phyloP scores from a whole-genome alignment of 2,888 invertebrate species.

The Arge pagana region DNA sequence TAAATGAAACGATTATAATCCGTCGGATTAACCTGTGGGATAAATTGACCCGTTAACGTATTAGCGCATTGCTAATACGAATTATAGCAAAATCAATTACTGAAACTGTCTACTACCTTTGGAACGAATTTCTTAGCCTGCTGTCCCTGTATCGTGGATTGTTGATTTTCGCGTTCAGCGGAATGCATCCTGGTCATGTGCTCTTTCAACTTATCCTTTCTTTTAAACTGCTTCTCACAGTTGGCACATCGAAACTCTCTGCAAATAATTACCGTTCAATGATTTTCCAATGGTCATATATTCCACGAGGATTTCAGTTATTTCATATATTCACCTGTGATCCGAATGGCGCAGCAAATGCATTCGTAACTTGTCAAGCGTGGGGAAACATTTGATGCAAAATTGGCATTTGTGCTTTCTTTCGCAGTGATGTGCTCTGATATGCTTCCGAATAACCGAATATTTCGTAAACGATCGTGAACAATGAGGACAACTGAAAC shows the following conservation, averaged over 20 bases:
- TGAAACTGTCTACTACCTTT: slow-evolving; percentile 55
- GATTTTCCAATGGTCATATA: neutral
- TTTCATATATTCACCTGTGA: no score
- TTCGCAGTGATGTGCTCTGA: slow-evolving; percentile 73
- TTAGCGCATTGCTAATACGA: neutral
- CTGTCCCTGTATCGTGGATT: slow-evolving; percentile 30
- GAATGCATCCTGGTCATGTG: slow-evolving; percentile 74
- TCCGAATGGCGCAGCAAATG: slow-evolving; percentile 65
- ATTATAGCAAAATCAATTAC: neutral
- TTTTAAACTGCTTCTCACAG: slow-evolving; percentile 78
- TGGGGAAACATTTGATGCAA: slow-evolving; percentile 73
- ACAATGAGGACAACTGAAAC: slow-evolving; percentile 73
- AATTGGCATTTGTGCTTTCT: slow-evolving; percentile 69
- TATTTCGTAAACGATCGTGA: slow-evolving; percentile 67
- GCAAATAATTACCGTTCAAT: slow-evolving; percentile 49
- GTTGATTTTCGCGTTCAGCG: slow-evolving; percentile 50
- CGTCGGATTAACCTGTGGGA: slow-evolving; percentile 58
- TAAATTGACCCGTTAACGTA: slow-evolving; percentile 7
- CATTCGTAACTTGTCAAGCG: slow-evolving; percentile 72
- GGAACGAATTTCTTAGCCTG: slow-evolving; percentile 63
- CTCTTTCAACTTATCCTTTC: slow-evolving; percentile 75
- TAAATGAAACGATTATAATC: slow-evolving; percentile 76
- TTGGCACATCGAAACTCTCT: slow-evolving; percentile 75
- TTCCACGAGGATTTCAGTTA: slow-evolving; percentile 10
- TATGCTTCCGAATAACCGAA: slow-evolving; percentile 73